Evolutionary conservation across 2,888 invertebrate species (phyloP), one percentile per base, ranked within the genome.

Genomic region (Lepidocyrtinus sp.): DNA sequence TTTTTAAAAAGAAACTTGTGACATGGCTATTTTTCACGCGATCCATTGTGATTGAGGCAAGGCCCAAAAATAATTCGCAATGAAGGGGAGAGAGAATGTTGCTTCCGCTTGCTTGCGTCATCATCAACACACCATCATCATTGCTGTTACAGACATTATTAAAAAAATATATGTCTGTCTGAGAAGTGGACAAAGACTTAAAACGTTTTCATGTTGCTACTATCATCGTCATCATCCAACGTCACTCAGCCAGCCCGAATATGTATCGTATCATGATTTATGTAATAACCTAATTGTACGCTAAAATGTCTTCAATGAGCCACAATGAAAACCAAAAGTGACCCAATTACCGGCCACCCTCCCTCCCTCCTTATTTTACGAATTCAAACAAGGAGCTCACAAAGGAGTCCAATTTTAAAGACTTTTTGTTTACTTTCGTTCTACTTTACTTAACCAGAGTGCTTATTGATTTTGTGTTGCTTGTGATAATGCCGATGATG

Each of bases 131-230:
- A 12, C 7, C 26, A 72, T 50, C 21, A 15, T 25, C 65, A 27
- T 55, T n/a, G 64, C 46, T 73, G 73, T 73, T 73, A 73, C 73
- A 73, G 73, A 73, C 64, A 73, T 65, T 26, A 65, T 25, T 61
- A 74, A 63, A 74, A 65, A 70, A 3, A 55, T 5, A 15, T 12
- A n/a, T 55, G 55, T 55, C 15, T 7, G 7, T 55, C 55, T 55
- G 9, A 7, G 36, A 55, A 55, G 55, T 55, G 55, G 55, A 55
- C 55, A n/a, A 7, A 15, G 7, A 15, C 55, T 55, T 7, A 55
- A 55, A 55, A 55, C 36, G 17, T 55, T 55, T 15, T 55, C 36
- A 36, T 55, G 55, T 5, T 36, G 12, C 12, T 5, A 36, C 36
- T 36, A 36, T 36, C 36, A 36, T 7, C 36, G 12, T 36, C 36